These are phyloP conservation scores for Parnassius glacialis DNA, from an alignment of 2,888 invertebrate species.

Conservation along the genomic window DNA sequence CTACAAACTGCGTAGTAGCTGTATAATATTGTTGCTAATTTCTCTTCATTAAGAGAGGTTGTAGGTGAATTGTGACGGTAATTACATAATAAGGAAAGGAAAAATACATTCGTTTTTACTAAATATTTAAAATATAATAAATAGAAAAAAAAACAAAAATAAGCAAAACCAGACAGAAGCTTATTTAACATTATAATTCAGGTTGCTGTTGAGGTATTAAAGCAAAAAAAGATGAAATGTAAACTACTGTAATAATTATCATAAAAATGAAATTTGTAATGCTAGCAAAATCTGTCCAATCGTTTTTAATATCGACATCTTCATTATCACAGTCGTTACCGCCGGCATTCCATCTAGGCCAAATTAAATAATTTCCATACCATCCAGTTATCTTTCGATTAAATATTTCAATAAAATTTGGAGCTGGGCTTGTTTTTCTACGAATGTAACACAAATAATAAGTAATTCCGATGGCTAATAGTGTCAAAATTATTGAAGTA, in stretches of 20 bases:
- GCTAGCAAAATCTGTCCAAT: slow-evolving; percentile 14
- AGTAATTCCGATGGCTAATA: slow-evolving; percentile 36
- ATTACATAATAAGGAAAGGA: no score
- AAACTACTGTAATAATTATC: slow-evolving; percentile 6
- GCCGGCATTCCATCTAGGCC: slow-evolving; percentile 37
- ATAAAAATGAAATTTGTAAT: slow-evolving; percentile 14
- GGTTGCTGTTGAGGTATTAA: slow-evolving; percentile 12
- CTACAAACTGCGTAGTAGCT: no score
- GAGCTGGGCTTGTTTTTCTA: slow-evolving; percentile 27
- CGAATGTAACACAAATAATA: slow-evolving; percentile 26
- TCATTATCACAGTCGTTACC: not conserved
- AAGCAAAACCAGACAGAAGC: no score
- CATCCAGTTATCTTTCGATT: slow-evolving; percentile 37
- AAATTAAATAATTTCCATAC: slow-evolving; percentile 35
- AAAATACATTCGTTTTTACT: no score
- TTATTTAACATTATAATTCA: not conserved
- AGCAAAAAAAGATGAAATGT: not conserved
- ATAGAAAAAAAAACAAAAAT: no score
- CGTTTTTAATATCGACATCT: not conserved
- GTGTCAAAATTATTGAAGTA: slow-evolving; percentile 42
- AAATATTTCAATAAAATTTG: slow-evolving; percentile 35
- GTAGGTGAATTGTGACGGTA: no score
- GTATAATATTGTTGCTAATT: no score
- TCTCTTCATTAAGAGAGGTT: no score
- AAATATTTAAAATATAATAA: no score